phyloP scores from a whole-genome alignment of 1,140 invertebrate species.

The Pristionchus pacificus region DNA sequence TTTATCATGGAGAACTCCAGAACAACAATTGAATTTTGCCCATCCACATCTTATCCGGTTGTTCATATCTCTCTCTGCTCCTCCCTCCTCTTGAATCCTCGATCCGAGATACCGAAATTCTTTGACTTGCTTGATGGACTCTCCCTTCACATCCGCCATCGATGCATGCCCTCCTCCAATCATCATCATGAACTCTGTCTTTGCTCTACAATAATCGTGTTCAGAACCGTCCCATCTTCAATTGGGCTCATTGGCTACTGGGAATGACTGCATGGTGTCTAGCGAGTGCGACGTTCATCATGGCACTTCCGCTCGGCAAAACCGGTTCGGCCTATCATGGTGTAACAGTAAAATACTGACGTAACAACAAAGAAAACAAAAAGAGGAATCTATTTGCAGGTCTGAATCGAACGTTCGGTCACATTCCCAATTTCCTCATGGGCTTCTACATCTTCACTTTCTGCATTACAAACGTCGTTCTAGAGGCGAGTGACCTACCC shows the following conservation, averaged over 20 bases:
- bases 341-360: no score
- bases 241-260: slow-evolving; percentile 31
- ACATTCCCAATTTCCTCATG: slow-evolving; percentile 20
- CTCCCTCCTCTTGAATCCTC: no score
- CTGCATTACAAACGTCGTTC: slow-evolving; percentile 11
- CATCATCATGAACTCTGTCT: not conserved
- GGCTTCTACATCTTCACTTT: slow-evolving; percentile 26
- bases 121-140: no score
- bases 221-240: slow-evolving; percentile 23
- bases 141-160: no score
- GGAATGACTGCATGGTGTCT: slow-evolving; percentile 29
- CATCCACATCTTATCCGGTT: no score
- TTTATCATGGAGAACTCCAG: no score
- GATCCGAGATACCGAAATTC: no score
- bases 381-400: not conserved
- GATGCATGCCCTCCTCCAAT: no score
- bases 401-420: slow-evolving; percentile 19
- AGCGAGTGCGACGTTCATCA: slow-evolving; percentile 25
- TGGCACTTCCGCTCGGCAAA: slow-evolving; percentile 30
- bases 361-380: no score
- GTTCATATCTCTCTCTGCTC: no score
- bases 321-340: slow-evolving; percentile 12
- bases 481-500: slow-evolving; percentile 22
- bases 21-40: no score
- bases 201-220: not conserved